Evolutionary conservation across 2,888 invertebrate species (phyloP), one percentile per base, ranked within the genome.

Genomic region (Cotesia congregata): DNA sequence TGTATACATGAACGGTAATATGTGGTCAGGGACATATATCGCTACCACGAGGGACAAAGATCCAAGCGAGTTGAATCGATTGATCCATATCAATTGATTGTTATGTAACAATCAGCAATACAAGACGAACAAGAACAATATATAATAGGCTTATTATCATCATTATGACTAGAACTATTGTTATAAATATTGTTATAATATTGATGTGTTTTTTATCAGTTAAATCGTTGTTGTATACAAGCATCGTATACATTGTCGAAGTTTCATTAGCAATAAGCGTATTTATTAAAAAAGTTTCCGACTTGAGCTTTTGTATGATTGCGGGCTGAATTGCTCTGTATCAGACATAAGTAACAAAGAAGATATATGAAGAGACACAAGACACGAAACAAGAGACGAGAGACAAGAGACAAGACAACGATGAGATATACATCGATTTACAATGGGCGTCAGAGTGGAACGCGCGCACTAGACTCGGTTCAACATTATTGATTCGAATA

Each of bases 401-500:
- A 50, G 50, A 50, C 50, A 12, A 12, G 50, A 50, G 50, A 50
- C 50, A 12, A 50, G 50, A 50, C 50, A 50, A 12, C 50, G 50
- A 12, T 9, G 40, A 50, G 20, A 67, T 15, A 59, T 30, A 67
- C 67, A 73, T 75, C 64, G 64, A 62, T 75, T 75, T 59, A 15
- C 15, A 30, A 17, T 72, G 62, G 41, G 20, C 59, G 73, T 73
- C 67, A 73, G 67, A 59, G 40, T 67, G 67, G 38, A 73, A 73
- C 73, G 73, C 67, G 64, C 67, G 73, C 67, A 64, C 72, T 64
- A 5, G 64, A 30, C 72, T 64, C 12, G 64, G 59, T 70, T 70
- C 59, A 39, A 73, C 59, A 65, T 65, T 76, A 80, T 78, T 78
- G 79, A 80, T 79, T 77, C 70, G 67, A 80, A 82, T 82, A 80